Percentiles rank a stretch among this genome's conserved stretches.
Evolutionary conservation across 1,140 invertebrate genomes (phyloP).

Genomic region (Dryas iulia): DNA sequence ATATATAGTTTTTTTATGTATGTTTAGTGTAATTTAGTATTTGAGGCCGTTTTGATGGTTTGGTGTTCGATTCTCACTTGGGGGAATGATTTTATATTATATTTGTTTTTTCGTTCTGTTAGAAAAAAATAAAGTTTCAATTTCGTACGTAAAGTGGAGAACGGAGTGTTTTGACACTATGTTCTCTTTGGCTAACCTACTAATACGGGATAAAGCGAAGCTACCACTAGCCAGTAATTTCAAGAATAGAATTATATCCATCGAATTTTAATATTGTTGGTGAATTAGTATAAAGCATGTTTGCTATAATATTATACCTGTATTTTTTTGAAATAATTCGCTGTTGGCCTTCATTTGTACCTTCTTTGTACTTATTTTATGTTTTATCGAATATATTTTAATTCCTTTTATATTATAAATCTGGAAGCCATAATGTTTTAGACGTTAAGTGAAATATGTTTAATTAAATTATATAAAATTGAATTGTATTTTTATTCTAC

Average conservation of each 20-base stretch:
- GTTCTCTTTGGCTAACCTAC: too few relatives aligned
- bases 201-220: too few relatives aligned
- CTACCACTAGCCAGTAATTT: not conserved
- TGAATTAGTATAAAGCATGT: not conserved
- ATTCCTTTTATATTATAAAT: not conserved
- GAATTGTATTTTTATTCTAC: not conserved
- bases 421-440: not conserved
- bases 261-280: not conserved
- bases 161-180: too few relatives aligned
- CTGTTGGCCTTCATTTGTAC: not conserved
- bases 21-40: too few relatives aligned
- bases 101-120: too few relatives aligned
- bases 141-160: too few relatives aligned
- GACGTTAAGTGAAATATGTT: not conserved
- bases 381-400: not conserved
- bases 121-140: too few relatives aligned
- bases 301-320: not conserved
- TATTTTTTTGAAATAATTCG: not conserved
- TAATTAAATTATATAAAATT: slow-evolving; percentile 4
- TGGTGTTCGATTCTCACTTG: too few relatives aligned
- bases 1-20: not conserved
- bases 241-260: not conserved
- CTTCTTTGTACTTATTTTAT: not conserved
- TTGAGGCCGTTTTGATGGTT: too few relatives aligned
- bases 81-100: too few relatives aligned